Base-by-base conservation (phyloP, 2,113 vertebrate species). In the Machaerirhynchus nigripectus region DNA sequence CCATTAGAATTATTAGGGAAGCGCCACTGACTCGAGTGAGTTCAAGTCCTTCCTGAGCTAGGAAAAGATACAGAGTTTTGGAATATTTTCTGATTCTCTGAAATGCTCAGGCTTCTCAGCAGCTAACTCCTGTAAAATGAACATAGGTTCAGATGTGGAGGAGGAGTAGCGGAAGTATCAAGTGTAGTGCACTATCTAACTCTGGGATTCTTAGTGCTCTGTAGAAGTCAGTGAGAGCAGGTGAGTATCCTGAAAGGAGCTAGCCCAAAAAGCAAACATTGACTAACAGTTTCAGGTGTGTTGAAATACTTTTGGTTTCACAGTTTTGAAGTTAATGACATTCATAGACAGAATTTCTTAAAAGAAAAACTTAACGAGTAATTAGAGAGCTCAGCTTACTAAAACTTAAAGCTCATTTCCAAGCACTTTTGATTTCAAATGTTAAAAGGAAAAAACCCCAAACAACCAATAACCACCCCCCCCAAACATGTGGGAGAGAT, bases 251-350 rank as follows among this genome's bases (percentile, higher is more conserved):
- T 0, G 1, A 56, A 83, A 88, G 64, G 35, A 80, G 26, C 42
- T 84, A 70, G 27, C 52, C 85, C 83, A 37, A 68, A 76, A 93
- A 77, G 24, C 44, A 93, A 57, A 81, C 4, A n/a, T 39, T 87
- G 75, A 84, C 60, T 87, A 84, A 94, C 15, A 86, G 64, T 90
- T 96, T 89, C 89, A 86, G 50, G 56, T 30, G 56, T 84, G 59
- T 75, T 70, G 50, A 92, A 95, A 81, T 89, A 84, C 30, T 90
- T 93, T 31, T 75, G 90, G 44, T 90, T 93, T 90, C 76, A 71
- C 7, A 6, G 11, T 70, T 94, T 73, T 83, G 42, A 83, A 91
- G 55, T 63, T 37, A 63, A 44, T 88, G 60, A 42, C 2, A 0
- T 69, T 46, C 7, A 7, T 18, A 60, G 17, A 21, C 22, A 84